Base-by-base conservation (phyloP, 2,113 vertebrate species). In the Apteryx owenii region DNA sequence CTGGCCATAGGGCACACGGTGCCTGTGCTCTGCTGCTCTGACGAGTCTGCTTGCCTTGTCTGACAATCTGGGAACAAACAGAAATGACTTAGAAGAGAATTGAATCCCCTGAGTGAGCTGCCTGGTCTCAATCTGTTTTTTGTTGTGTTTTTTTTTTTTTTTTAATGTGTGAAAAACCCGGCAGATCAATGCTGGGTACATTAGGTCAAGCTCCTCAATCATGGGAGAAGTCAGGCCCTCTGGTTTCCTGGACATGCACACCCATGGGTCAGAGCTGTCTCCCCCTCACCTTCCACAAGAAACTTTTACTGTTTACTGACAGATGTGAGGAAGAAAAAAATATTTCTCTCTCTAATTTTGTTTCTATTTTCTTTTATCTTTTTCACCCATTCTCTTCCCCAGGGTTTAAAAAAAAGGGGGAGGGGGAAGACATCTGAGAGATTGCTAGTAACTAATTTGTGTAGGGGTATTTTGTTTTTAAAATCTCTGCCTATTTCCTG, bases 391-490 rank as follows among this genome's bases (percentile, higher is more conserved):
- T 46, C 33, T 50, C 25, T 72, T 84, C 61, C 31, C 16, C 31
- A 42, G 26, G 31, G 38, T 93, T 87, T 95, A 85, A 88, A 62
- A 87, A 78, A 81, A 28, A 69, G 71, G 31, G 79, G 29, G 16
- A 29, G 26, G 28, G 31, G 9, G 56, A 89, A 36, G 66, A 17
- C 16, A 89, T 60, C 19, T 56, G 17, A 54, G 54, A 44, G 31
- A 56, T 82, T 72, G 11, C 53, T 71, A 65, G 17, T 36, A 28
- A 81, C 65, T 81, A 76, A 89, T 94, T 89, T 83, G 10, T 72
- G 28, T 76, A 44, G 65, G 65, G 71, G 62, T 76, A 25, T 89
- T 96, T 68, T 84, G 58, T 76, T 95, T 85, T 85, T 94, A 61
- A 93, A 91, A 96, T 93, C 19, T 17, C 3, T 69, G 28, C 69